Evolutionary conservation across 1,140 invertebrate species (phyloP), one percentile per base, ranked within the genome.

Genomic region (Lasioglossum albipes): DNA sequence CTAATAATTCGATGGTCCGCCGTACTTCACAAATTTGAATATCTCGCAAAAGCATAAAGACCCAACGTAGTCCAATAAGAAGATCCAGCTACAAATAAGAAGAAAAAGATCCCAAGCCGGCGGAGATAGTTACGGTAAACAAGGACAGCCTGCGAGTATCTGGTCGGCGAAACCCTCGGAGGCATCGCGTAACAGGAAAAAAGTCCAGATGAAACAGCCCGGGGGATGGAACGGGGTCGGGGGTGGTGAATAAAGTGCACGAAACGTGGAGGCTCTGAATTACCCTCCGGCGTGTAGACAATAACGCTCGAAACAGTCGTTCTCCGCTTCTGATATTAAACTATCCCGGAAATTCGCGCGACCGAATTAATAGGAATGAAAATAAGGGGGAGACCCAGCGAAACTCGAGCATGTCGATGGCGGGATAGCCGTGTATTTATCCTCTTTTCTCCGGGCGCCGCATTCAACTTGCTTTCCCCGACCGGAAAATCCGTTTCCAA

Each of bases 291-390:
- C 66, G 31, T 59, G 41, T n/a, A 62, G 71, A 83, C 76, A 84
- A 84, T 79, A 84, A 75, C 61, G 41, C 79, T 70, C 49, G 71
- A 64, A 64, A 75, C 67, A 13, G 52, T 27, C 77, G 49, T 81
- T 72, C 54, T 59, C 45, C 65, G 78, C 54, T 62, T 68, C 73
- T 75, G 82, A 85, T 84, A 85, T 84, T 84, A 81, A 84, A 81
- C 71, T 72, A 66, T 68, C 42, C 72, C 49, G 45, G 78, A 81
- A 75, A 80, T 72, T 68, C 68, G 27, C 67, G 22, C 70, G 59
- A 49, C 22, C 4, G 57, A 49, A 84, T 84, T 82, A 81, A 67
- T 70, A 45, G 66, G 57, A 54, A 76, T n/a, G 66, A 69, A 81
- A 69, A 69, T 59, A 66, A 61, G 27, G 62, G 2, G 31, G 36